A percentile compares a stretch with the other conserved stretches of the same genome.
These are phyloP conservation scores for Actinernus sp. DNA, from an alignment of 92 coral and sea anemone species.

Conservation along the genomic window DNA sequence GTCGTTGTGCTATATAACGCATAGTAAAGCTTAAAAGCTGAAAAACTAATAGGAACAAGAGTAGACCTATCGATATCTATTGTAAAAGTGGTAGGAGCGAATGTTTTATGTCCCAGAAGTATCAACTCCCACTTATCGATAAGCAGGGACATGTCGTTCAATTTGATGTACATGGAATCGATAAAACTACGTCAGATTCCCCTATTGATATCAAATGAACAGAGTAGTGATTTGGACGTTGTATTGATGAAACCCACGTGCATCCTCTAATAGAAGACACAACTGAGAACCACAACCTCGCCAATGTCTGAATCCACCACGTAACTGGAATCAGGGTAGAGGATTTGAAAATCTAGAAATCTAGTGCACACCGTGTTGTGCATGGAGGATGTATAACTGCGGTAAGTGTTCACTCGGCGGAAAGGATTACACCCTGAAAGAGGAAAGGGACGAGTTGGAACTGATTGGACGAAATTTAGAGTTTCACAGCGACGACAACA, in stretches of 20 bases:
- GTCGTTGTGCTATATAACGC: too few species aligned
- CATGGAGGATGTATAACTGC: constrained; percentile 58
- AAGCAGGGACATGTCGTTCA: constrained; percentile 33
- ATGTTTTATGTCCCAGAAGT: too few species aligned
- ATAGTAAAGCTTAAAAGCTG: too few species aligned
- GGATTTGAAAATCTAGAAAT: constrained; percentile 61
- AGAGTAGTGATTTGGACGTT: constrained; percentile 37
- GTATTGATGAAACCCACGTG: constrained; percentile 23
- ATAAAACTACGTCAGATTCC: constrained; percentile 53
- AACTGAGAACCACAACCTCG: too few species aligned
- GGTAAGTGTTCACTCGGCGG: constrained; percentile 59
- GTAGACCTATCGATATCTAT: too few species aligned
- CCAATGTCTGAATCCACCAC: too few species aligned
- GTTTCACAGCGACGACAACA: too few species aligned
- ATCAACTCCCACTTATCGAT: constrained; percentile 53
- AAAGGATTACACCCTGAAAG: constrained; percentile 46
- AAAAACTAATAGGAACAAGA: too few species aligned
- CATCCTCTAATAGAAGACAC: not conserved
- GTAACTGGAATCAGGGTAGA: too few species aligned
- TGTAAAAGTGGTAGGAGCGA: too few species aligned
- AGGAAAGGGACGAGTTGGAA: constrained; percentile 54
- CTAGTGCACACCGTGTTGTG: constrained; percentile 55
- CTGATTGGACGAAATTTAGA: constrained; percentile 48
- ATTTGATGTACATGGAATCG: constrained; percentile 72
- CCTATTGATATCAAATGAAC: too few species aligned